phyloP scores from a whole-genome alignment of 2,888 invertebrate species.

The Drosophila heteroneura region DNA sequence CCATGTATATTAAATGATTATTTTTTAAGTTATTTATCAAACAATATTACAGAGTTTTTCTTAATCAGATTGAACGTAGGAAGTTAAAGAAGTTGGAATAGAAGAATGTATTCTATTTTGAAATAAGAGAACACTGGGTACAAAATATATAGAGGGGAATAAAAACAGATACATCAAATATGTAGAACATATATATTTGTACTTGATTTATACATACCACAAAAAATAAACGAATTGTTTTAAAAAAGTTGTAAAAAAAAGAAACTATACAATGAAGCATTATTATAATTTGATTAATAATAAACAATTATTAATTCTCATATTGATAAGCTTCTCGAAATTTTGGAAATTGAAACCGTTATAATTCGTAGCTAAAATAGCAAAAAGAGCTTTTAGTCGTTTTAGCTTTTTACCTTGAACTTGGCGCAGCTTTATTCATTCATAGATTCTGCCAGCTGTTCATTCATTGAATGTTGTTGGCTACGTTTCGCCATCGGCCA shows the following conservation, averaged over 20 bases:
- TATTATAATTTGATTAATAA: neutral
- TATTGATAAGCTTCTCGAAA: neutral
- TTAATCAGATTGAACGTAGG: neutral
- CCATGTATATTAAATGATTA: conserved; percentile 59
- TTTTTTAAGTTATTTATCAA: conserved; percentile 74
- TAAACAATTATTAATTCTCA: neutral
- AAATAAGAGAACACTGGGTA: neutral
- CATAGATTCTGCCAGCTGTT: conserved; percentile 48
- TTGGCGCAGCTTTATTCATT: conserved; percentile 66
- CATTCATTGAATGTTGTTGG: conserved; percentile 38
- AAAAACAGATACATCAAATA: neutral
- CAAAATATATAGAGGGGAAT: too few relatives aligned
- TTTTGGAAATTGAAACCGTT: neutral
- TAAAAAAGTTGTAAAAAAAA: neutral
- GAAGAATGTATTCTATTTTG: neutral
- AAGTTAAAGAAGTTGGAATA: neutral
- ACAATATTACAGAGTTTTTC: neutral
- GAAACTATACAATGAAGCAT: neutral
- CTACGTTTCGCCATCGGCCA: conserved; percentile 11
- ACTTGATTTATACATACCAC: neutral
- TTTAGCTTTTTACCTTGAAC: conserved; percentile 62
- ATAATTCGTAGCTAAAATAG: neutral
- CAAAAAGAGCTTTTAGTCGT: conserved; percentile 8
- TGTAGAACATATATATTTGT: neutral
- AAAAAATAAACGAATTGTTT: neutral